Percentiles rank a stretch among this genome's conserved stretches.
phyloP scores from a whole-genome alignment of 2,113 vertebrate species.

The Lota lota region DNA sequence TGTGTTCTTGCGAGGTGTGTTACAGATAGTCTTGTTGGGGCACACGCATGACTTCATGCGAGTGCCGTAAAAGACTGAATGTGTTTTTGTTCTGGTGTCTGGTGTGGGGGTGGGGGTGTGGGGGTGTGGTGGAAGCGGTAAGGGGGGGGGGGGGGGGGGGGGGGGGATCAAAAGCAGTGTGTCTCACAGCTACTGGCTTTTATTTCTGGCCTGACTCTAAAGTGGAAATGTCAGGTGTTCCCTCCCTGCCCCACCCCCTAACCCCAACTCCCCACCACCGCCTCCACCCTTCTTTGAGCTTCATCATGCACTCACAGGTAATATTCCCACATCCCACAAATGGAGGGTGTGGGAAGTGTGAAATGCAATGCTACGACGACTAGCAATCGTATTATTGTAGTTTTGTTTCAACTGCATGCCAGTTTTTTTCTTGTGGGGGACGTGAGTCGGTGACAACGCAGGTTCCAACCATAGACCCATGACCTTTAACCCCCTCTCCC shows the following conservation, averaged over 20 bases:
- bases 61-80: slow-evolving; percentile 41
- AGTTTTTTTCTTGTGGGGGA: no score
- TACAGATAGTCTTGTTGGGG: slow-evolving; percentile 21
- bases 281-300: slow-evolving; percentile 17
- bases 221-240: slow-evolving; percentile 37
- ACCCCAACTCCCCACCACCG: no score
- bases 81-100: slow-evolving; percentile 38
- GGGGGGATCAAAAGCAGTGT: slow-evolving; percentile 45
- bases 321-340: slow-evolving; percentile 18
- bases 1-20: neutral
- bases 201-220: slow-evolving; percentile 36
- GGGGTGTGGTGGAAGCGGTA: neutral
- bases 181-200: slow-evolving; percentile 40
- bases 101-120: slow-evolving; percentile 9
- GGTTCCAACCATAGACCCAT: no score
- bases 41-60: slow-evolving; percentile 33
- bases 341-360: no score
- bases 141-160: neutral
- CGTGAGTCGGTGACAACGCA: no score
- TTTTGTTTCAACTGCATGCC: no score
- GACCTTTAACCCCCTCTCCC: no score
- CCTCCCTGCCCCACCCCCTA: slow-evolving; percentile 8
- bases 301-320: slow-evolving; percentile 40
- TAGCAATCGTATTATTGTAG: no score
- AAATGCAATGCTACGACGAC: no score